Evolutionary conservation across 2,113 vertebrate genomes (phyloP).

Genomic region (Carassius auratus): DNA sequence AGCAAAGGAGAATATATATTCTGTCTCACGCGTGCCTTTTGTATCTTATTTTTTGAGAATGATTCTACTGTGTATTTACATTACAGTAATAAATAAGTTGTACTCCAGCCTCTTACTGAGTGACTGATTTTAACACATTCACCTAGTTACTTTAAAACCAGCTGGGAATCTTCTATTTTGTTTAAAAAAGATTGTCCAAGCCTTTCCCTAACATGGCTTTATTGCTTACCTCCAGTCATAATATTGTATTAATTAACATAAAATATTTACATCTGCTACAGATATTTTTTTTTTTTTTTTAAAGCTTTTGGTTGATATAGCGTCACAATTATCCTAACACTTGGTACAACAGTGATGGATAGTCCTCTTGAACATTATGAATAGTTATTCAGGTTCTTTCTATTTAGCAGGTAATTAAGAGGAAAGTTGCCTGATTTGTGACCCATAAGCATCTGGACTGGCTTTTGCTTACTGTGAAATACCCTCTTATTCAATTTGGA

Average conservation of each 20-base stretch:
- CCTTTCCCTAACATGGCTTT: neutral
- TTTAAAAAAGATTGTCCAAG: no score
- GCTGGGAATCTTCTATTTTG: neutral
- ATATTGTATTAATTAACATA: neutral
- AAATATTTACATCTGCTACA: neutral
- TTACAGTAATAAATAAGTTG: neutral
- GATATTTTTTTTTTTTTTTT: no score
- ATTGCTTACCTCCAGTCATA: neutral
- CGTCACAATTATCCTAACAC: neutral
- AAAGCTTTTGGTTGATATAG: neutral
- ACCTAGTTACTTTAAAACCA: neutral
- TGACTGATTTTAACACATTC: neutral
- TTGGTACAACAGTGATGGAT: neutral
- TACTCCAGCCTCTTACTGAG: neutral
- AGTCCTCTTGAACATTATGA: neutral
- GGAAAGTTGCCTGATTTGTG: conserved; percentile 22
- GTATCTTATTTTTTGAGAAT: neutral
- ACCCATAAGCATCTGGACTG: conserved; percentile 27
- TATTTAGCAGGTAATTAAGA: conserved; percentile 15
- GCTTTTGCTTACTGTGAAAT: conserved; percentile 16
- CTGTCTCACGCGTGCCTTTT: neutral
- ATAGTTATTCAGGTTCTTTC: conserved; percentile 31
- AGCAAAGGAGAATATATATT: neutral
- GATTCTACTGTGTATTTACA: neutral
- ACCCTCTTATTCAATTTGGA: conserved; percentile 35